Evolutionary conservation across 2,888 invertebrate species (phyloP), one percentile per base, ranked within the genome.

Genomic region (Hirudinaria manillensis): DNA sequence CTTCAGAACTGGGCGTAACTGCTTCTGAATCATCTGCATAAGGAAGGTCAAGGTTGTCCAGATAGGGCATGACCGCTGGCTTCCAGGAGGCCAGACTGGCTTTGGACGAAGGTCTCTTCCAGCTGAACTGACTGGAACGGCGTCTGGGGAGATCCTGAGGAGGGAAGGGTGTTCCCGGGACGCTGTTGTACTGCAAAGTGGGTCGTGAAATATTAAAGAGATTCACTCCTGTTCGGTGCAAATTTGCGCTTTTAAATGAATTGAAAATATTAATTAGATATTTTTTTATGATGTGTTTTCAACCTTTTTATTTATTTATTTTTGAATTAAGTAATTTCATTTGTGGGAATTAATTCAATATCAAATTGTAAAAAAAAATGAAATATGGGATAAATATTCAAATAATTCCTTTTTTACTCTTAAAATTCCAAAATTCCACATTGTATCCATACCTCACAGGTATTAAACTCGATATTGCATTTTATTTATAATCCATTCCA

Each of bases 101-200:
- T 36, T 70, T 78, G 78, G 79, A 80, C 79, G 77, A 94, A 0
- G 51, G 29, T 61, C 56, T 61, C 29, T 70, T 71, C 77, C 77
- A 77, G 72, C 77, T 77, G 76, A 77, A 77, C 75, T 77, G 76
- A 53, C 76, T 77, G 38, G 74, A 71, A 16, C 74, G 79, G 94
- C 91, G 76, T 36, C 70, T 70, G n/a, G 61, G 6, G 27, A 74
- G 45, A 21, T 73, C 74, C n/a, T 76, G 74, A 83, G 92, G 89
- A 88, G 93, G 93, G 90, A 94, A 95, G 82, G 96, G 96, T 81
- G 96, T 96, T 82, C 96, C 96, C 83, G 97, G 97, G 85, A 97
- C 90, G 87, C 96, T 96, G 86, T 94, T 90, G 87, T 95, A 96
- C 85, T 94, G 93, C 95, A 61, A 45, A 45, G 45, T 45, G 45